Evolutionary conservation across 2,888 invertebrate genomes (phyloP).

Genomic region (Neuroscelio doddi): DNA sequence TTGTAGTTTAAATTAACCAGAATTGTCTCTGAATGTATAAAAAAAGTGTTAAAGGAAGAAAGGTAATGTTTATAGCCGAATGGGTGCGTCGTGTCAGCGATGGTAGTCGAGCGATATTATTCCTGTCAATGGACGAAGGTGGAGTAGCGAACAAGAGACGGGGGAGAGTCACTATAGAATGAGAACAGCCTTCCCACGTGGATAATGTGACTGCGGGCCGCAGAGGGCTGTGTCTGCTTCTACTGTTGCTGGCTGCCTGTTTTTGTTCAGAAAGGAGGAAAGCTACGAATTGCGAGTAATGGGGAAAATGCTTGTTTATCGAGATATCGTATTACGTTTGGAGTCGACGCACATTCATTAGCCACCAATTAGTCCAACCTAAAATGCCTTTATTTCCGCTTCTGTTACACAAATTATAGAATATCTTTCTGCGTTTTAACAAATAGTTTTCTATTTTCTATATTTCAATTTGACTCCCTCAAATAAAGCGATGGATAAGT

Average conservation of each 20-base stretch:
- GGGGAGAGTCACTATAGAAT: conserved; percentile 19
- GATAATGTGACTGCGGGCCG: conserved; percentile 69
- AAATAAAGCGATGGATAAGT: too few species aligned
- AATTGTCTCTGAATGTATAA: too few species aligned
- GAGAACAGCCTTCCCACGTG: conserved; percentile 66
- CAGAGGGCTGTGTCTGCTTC: conserved; percentile 31
- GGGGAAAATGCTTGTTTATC: conserved; percentile 57
- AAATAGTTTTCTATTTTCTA: too few species aligned
- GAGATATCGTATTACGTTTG: conserved; percentile 54
- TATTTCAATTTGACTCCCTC: neutral
- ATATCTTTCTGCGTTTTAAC: too few species aligned
- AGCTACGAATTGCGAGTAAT: too few species aligned
- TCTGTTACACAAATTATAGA: neutral
- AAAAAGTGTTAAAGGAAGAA: too few species aligned
- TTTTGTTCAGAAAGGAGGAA: too few species aligned
- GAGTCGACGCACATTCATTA: conserved; percentile 52
- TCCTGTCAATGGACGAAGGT: conserved; percentile 20
- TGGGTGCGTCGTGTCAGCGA: neutral
- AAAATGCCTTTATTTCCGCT: conserved; percentile 8
- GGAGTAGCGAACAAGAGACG: conserved; percentile 15
- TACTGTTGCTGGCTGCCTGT: conserved; percentile 50
- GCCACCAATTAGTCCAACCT: conserved; percentile 52
- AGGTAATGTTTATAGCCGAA: neutral
- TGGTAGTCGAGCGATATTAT: conserved; percentile 6
- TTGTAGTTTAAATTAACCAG: too few species aligned